phyloP scores from a whole-genome alignment of 2,888 invertebrate genomes.

The Oeneis ivallda region DNA sequence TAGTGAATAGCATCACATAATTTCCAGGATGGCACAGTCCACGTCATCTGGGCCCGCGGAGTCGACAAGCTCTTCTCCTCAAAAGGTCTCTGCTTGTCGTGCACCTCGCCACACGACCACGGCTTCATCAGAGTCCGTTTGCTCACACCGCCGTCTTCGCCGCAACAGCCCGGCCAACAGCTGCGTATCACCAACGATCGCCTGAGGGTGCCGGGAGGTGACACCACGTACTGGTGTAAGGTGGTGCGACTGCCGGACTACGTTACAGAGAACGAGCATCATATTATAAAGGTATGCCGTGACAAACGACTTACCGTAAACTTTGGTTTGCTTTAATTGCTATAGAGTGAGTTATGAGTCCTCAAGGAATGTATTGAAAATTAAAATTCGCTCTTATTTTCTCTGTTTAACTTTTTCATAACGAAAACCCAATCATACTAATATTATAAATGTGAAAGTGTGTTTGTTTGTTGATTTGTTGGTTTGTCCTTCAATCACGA shows the following conservation, averaged over 20 bases:
- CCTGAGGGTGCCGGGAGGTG: constrained; percentile 88
- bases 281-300: constrained; percentile 85
- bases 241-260: constrained; percentile 89
- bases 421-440: no score
- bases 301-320: no score
- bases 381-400: no score
- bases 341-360: no score
- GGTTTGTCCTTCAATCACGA: no score
- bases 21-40: constrained; percentile 92
- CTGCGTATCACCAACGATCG: constrained; percentile 84
- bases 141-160: constrained; percentile 63
- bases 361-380: no score
- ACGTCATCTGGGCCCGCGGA: constrained; percentile 92
- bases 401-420: no score
- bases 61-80: constrained; percentile 86
- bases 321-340: no score
- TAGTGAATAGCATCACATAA: not conserved
- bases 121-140: constrained; percentile 92
- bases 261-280: constrained; percentile 85
- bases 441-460: no score
- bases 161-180: constrained; percentile 70
- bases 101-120: constrained; percentile 75
- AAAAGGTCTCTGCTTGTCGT: constrained; percentile 83
- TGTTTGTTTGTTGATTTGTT: no score
- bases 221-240: constrained; percentile 99